A percentile compares a stretch with the other conserved stretches of the same genome.
phyloP scores from a whole-genome alignment of 2,888 invertebrate species.

The Fragum fragum region DNA sequence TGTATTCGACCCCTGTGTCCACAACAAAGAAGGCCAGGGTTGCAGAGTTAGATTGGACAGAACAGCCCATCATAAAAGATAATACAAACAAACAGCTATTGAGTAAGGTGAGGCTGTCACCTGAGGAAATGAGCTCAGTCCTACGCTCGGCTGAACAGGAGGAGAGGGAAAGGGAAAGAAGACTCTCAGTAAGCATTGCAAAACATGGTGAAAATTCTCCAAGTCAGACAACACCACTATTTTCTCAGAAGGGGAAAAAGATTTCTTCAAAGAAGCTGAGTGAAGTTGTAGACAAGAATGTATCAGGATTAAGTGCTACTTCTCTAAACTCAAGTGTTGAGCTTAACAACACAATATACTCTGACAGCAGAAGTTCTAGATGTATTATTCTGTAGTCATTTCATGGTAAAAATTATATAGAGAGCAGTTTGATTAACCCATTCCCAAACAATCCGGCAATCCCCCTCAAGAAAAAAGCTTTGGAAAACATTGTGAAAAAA shows the following conservation, averaged over 20 bases:
- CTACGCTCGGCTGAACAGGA: conserved; percentile 40
- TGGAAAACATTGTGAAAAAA: too few species aligned
- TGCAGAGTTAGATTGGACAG: not conserved
- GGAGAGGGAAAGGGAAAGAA: conserved; percentile 11
- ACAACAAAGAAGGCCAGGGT: not conserved
- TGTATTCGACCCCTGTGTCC: not conserved
- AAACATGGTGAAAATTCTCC: conserved; percentile 31
- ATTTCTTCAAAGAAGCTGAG: conserved; percentile 48
- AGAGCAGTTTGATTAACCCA: too few species aligned
- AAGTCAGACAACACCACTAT: conserved; percentile 39
- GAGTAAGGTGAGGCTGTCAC: conserved; percentile 28
- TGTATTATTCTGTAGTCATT: conserved; percentile 54
- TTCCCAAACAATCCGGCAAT: too few species aligned
- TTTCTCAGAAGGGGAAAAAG: conserved; percentile 41
- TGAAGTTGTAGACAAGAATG: conserved; percentile 40
- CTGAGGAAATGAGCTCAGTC: conserved; percentile 47
- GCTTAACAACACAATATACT: conserved; percentile 57
- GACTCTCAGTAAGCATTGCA: not conserved
- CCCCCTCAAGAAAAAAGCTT: too few species aligned
- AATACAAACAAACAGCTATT: not conserved
- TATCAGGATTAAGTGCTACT: conserved; percentile 1
- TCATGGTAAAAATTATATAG: too few species aligned
- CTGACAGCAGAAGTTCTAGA: conserved; percentile 62
- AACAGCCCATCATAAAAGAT: not conserved
- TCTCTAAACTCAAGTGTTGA: conserved; percentile 6